These are phyloP conservation scores for Macaria notata DNA, from an alignment of 2,888 invertebrate species.

Conservation along the genomic window DNA sequence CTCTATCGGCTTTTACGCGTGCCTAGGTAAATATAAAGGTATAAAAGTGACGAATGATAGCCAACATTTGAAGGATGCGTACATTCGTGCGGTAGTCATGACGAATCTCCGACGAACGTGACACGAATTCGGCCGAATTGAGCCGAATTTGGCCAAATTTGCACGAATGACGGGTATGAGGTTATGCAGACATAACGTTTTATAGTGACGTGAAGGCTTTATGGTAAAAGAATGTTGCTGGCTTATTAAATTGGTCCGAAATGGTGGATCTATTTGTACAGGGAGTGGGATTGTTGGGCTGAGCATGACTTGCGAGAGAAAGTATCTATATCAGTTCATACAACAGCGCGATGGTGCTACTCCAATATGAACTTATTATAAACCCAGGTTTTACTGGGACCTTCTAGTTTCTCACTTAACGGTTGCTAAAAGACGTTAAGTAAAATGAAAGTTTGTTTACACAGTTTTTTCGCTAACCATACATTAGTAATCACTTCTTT, in stretches of 20 bases:
- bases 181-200: conserved; percentile 17
- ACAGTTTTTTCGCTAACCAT: no score
- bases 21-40: conserved; percentile 72
- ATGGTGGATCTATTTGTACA: not conserved
- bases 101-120: conserved; percentile 46
- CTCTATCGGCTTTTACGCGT: conserved; percentile 64
- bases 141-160: no score
- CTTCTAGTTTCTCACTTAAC: no score
- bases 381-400: no score
- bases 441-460: no score
- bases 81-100: conserved; percentile 41
- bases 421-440: no score
- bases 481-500: no score
- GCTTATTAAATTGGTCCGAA: conserved; percentile 18
- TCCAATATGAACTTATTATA: no score
- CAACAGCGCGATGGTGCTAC: no score
- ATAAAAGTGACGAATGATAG: conserved; percentile 73
- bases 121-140: conserved; percentile 29
- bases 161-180: conserved; percentile 21
- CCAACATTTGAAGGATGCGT: conserved; percentile 59
- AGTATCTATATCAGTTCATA: no score
- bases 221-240: conserved; percentile 20
- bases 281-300: no score
- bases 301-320: no score
- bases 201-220: conserved; percentile 20